Base-by-base conservation (phyloP, 2,888 invertebrate genomes). In the Dioctria linearis region DNA sequence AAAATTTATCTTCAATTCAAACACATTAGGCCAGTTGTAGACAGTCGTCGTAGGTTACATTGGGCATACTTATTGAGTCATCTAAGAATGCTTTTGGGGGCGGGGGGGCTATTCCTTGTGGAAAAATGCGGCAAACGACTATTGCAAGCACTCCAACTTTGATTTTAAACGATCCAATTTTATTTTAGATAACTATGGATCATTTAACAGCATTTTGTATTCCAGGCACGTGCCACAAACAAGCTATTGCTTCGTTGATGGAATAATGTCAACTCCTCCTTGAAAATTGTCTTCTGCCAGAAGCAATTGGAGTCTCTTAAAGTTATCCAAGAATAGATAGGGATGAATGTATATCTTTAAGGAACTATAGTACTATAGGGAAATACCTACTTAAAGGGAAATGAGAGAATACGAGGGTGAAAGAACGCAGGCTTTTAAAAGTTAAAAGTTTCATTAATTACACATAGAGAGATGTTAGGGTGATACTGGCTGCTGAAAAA, bases 121-220 rank as follows among this genome's bases (percentile, higher is more conserved):
- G 9, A 43, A 71, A 76, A 75, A 54, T 42, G 59, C 25, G 39
- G 11, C 63, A 63, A 63, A 63, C 63, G 37, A 63, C 57, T 40
- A 37, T 49, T 42, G 63, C 61, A 66, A 13, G 6, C 42, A 66
- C 61, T 46, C 63, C n/a, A 63, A 76, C 63, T 76, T 63, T 76
- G 76, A 76, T 76, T 76, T 76, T 76, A 76, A 76, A 76, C 49
- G 61, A 76, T 76, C 63, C 76, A 43, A 76, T 63, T 76, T 61
- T 76, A 76, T 63, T 76, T 76, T 63, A 46, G 46, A 76, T 76
- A 61, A 63, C 43, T 49, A 63, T 37, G 63, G 63, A 46, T 63
- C 76, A 76, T 76, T 63, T 46, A 46, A 37, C 63, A 51, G 11
- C 63, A 49, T 63, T 76, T 63, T 43, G 57, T 39, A 76, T 37